Percentiles rank a stretch among this genome's conserved stretches.
These are phyloP conservation scores for Sarcophilus harrisii DNA, from an alignment of 2,797 vertebrate genomes.

Conservation along the genomic window DNA sequence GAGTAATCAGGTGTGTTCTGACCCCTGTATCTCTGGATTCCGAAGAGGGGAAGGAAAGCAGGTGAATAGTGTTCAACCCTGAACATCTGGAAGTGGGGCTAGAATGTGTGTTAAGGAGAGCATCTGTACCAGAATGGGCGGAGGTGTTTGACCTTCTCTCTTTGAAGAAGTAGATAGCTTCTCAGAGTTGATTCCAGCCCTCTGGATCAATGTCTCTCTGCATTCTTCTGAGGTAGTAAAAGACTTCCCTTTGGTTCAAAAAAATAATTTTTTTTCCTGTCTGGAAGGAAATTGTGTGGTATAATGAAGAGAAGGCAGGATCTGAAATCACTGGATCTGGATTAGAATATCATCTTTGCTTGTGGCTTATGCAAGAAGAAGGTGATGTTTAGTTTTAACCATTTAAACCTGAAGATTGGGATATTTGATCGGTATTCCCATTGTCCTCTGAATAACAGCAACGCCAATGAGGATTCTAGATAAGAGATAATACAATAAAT, in stretches of 20 bases:
- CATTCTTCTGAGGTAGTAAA: not conserved
- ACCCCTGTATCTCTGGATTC: not conserved
- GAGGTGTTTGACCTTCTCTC: not conserved
- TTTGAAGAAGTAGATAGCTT: not conserved
- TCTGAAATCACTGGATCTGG: slow-evolving; percentile 3
- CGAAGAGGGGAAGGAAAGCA: not conserved
- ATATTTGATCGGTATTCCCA: not conserved
- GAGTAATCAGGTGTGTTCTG: not conserved
- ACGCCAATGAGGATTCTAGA: not conserved
- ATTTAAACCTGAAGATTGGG: not conserved
- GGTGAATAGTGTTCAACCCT: not conserved
- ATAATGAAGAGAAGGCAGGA: not conserved
- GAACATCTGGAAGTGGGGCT: slow-evolving; percentile 16
- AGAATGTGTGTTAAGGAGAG: not conserved
- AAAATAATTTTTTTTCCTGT: not conserved
- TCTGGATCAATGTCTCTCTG: not conserved
- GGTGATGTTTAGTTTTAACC: not conserved
- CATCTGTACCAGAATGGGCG: not conserved
- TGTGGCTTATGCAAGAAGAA: not conserved
- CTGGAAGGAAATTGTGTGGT: not conserved
- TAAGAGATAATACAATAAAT: not conserved
- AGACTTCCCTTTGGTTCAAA: not conserved
- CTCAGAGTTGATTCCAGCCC: slow-evolving; percentile 8
- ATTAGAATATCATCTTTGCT: not conserved
- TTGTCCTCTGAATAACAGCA: not conserved